Evolutionary conservation across 2,888 invertebrate genomes (phyloP).

Genomic region (Drosophila mettleri): DNA sequence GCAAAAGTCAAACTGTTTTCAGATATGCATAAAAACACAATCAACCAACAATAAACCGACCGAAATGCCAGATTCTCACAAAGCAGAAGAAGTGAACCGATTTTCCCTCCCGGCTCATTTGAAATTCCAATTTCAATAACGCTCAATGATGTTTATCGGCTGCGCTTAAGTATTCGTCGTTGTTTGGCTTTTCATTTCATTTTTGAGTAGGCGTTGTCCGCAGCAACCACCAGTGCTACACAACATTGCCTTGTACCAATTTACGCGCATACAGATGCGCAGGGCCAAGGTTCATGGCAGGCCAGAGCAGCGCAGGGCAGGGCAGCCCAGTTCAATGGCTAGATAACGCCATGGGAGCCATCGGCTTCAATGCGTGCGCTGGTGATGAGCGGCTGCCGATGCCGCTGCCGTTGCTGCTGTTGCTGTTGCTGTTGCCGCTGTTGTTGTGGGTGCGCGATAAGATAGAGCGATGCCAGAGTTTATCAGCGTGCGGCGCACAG

Average conservation of each 20-base stretch:
- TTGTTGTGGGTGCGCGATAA: conserved; percentile 77
- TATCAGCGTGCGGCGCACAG: conserved; percentile 62
- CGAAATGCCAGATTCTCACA: conserved; percentile 60
- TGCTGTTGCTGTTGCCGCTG: conserved; percentile 18
- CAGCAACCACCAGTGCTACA: conserved; percentile 45
- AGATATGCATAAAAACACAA: conserved; percentile 74
- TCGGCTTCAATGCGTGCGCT: conserved; percentile 49
- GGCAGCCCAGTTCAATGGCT: conserved; percentile 45
- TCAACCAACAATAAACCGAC: conserved; percentile 45
- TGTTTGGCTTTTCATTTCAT: conserved; percentile 32
- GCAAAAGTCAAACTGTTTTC: conserved; percentile 79
- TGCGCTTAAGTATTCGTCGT: conserved; percentile 33
- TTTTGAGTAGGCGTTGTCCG: conserved; percentile 75
- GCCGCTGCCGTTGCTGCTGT: conserved; percentile 28
- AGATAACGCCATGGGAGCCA: conserved; percentile 74
- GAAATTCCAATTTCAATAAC: conserved; percentile 80
- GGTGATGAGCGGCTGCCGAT: conserved; percentile 33
- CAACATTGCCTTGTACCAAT: conserved; percentile 76
- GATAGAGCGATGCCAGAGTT: conserved; percentile 64
- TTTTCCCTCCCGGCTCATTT: conserved; percentile 62
- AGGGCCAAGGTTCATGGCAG: conserved; percentile 76
- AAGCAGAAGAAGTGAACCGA: conserved; percentile 32
- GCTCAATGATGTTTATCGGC: conserved; percentile 76
- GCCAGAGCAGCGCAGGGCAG: conserved; percentile 49
- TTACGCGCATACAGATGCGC: conserved; percentile 66